Base-by-base conservation (phyloP, 2,888 invertebrate species). In the Notodonta dromedarius region DNA sequence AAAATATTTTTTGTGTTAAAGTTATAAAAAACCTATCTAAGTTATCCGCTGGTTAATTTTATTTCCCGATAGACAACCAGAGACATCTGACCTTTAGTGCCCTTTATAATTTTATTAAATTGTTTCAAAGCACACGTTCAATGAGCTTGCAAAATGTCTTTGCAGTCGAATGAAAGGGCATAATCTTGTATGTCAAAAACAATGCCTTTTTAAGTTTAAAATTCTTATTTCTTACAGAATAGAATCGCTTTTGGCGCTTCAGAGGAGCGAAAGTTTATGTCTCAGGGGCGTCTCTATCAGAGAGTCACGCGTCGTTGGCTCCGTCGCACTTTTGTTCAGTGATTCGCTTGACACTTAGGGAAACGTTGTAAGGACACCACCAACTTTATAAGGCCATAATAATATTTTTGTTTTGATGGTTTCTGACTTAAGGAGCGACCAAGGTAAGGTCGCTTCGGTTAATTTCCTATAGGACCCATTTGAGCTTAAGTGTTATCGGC, bases 261-360 rank as follows among this genome's bases (percentile, higher is more conserved):
- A 66, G 63, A 74, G 66, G 67, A 61, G 63, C 58, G 60, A 74
- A 70, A 73, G 69, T 71, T 56, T 69, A 66, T 67, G 62, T 66
- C 67, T 63, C 59, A 55, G 63, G 62, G 71, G 73, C 64, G 70
- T 71, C 73, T 82, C 82, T 88, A 88, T 88, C 87, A 68, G 75
- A 61, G 67, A 71, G 66, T 84, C 80, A 87, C 87, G 85, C 85
- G 77, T 84, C 88, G 86, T 83, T 88, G 86, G 71, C 74, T 82
- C 65, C 78, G 73, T 78, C 78, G 72, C 71, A 74, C 73, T 80
- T 82, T 81, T 73, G 77, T 80, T 77, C 81, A 79, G 73, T 79
- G 77, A 80, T 69, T 82, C 79, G 77, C 67, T 71, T 73, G 73
- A 70, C 73, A 78, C 76, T 81, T 75, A 65, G 67, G 59, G 67